Percentiles rank a stretch among this genome's conserved stretches.
These are phyloP conservation scores for Craseonycteris thonglongyai DNA, from an alignment of 2,113 vertebrate species.

Conservation along the genomic window DNA sequence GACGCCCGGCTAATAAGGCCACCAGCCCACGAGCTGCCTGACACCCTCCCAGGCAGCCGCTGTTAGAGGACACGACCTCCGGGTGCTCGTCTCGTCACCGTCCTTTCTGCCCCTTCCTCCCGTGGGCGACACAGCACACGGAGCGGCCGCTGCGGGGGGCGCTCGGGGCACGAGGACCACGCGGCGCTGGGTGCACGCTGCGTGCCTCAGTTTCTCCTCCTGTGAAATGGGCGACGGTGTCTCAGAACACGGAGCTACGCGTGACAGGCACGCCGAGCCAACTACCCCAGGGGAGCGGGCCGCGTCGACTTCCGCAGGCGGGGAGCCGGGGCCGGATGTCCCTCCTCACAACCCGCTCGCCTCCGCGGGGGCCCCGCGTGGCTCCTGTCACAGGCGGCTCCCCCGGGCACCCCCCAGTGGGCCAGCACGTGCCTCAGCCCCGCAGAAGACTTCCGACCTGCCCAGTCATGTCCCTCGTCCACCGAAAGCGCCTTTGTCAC, in stretches of 20 bases:
- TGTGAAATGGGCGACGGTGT: neutral
- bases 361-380: too few species aligned
- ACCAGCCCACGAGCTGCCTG: rapidly evolving
- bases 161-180: too few species aligned
- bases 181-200: too few species aligned
- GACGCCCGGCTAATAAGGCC: neutral
- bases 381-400: neutral
- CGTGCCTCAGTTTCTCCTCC: neutral
- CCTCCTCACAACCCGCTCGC: too few species aligned
- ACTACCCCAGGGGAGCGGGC: too few species aligned
- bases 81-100: rapidly evolving
- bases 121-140: neutral
- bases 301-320: neutral
- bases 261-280: too few species aligned
- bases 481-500: neutral
- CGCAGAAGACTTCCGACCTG: neutral
- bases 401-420: rapidly evolving
- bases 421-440: rapidly evolving
- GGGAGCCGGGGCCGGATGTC: too few species aligned
- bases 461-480: rapidly evolving
- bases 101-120: neutral
- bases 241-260: too few species aligned
- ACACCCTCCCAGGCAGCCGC: too few species aligned
- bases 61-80: too few species aligned
- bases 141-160: too few species aligned